Evolutionary conservation across 2,797 vertebrate genomes (phyloP).

Genomic region (Sebastes ruberrimus): DNA sequence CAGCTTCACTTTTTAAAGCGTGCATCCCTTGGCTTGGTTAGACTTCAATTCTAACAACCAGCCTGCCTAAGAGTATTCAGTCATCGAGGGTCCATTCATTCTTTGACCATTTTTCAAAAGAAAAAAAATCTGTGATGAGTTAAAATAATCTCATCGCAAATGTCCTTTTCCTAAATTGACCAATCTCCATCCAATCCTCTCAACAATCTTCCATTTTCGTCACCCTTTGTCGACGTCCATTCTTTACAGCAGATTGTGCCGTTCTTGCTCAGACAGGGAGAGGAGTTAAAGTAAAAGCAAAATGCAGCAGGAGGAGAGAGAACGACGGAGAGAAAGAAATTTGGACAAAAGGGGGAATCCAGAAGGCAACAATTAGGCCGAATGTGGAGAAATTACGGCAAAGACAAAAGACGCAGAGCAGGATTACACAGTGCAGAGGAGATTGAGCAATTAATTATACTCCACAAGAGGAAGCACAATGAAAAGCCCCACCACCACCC

Average conservation of each 20-base stretch:
- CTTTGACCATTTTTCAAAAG: background rate
- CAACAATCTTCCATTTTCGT: slow-evolving; percentile 6
- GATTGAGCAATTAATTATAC: slow-evolving; percentile 76
- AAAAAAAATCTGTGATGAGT: background rate
- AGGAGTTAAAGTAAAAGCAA: slow-evolving; percentile 26
- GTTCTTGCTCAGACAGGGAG: slow-evolving; percentile 16
- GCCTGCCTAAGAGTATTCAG: background rate
- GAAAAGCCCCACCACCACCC: slow-evolving; percentile 40
- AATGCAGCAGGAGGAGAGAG: slow-evolving; percentile 30
- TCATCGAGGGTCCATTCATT: background rate
- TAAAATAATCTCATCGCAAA: background rate
- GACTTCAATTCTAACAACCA: background rate
- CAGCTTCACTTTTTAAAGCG: background rate
- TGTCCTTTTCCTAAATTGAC: slow-evolving; percentile 1
- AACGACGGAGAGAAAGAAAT: background rate
- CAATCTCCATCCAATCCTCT: background rate
- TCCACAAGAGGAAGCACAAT: slow-evolving; percentile 64
- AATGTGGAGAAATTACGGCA: slow-evolving; percentile 61
- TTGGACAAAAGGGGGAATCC: slow-evolving; percentile 42
- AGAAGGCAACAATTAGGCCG: slow-evolving; percentile 73
- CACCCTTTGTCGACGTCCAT: background rate
- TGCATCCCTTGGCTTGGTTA: background rate
- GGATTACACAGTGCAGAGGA: slow-evolving; percentile 67
- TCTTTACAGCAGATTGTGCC: slow-evolving; percentile 13
- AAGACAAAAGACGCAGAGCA: slow-evolving; percentile 61